phyloP scores from a whole-genome alignment of 2,888 invertebrate genomes.

The Lepas anatifera region DNA sequence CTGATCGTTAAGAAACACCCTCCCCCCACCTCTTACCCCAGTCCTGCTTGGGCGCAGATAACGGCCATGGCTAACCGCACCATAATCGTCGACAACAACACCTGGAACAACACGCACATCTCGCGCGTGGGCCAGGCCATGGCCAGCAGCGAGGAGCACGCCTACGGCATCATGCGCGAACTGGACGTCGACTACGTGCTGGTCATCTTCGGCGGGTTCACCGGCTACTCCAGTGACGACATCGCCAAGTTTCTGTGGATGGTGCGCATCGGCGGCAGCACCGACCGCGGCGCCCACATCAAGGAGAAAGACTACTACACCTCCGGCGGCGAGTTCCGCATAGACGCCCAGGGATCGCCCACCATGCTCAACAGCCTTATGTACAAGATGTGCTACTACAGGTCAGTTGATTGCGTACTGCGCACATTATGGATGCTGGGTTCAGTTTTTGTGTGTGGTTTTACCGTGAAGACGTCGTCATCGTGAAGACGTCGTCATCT shows the following conservation, averaged over 20 bases:
- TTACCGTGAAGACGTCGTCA: too few species aligned
- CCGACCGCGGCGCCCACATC: constrained; percentile 86
- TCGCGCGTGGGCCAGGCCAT: constrained; percentile 96
- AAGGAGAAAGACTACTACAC: constrained; percentile 96
- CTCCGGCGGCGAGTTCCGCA: constrained; percentile 84
- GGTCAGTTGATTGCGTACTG: too few species aligned
- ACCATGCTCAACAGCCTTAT: constrained; percentile 91
- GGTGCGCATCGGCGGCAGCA: constrained; percentile 94
- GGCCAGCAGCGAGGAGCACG: constrained; percentile 92
- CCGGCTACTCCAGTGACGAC: constrained; percentile 95
- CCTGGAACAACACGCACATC: constrained; percentile 99
- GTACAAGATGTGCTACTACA: constrained; percentile 99
- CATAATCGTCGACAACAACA: constrained; percentile 96
- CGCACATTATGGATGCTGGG: too few species aligned
- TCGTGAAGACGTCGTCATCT: too few species aligned
- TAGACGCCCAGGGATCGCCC: constrained; percentile 86
- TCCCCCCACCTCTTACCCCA: too few species aligned
- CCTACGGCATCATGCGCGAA: constrained; percentile 95
- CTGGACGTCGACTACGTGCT: constrained; percentile 95
- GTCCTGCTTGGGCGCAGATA: constrained; percentile 49
- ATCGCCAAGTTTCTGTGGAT: constrained; percentile 99
- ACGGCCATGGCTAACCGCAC: constrained; percentile 99
- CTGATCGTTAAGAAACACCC: too few species aligned
- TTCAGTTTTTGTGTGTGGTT: too few species aligned
- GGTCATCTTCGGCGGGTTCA: constrained; percentile 96